Base-by-base conservation (phyloP, 2,797 vertebrate species). In the Oreonectes daqikongensis region DNA sequence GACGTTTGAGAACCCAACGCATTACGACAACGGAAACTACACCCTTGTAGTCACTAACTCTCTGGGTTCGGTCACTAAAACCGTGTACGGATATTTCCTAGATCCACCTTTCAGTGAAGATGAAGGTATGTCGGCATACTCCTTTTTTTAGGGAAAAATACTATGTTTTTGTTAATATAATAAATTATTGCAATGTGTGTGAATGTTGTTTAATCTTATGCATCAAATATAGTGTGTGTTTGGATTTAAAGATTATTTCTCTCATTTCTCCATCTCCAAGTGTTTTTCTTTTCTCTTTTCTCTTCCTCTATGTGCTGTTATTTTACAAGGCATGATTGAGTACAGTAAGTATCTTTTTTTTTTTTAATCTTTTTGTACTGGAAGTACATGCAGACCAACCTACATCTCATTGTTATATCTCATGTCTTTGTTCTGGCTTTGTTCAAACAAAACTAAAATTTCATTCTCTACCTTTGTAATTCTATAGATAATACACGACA, bases 11-110 rank as follows among this genome's bases (percentile, higher is more conserved):
- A 97, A 97, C 85, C 97, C 98, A 32, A 99, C 98, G 0, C 97
- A 99, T 89, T 93, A 95, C 83, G 94, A 99, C 90, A 99, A 99
- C 0, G 98, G 98, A 82, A 97, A 99, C 93, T 99, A 99, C 88
- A 99, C 98, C 0, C 92, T 99, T 40, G 92, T 97, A 82, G 97
- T 96, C 71, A 94, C 92, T 82, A 99, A 99, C 88, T 83, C 91
- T 1, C 86, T 99, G 78, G 98, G 97, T 73, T 92, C 92, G 0
- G 94, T 94, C 88, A 94, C 91, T 75, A 96, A 96, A 91, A 97
- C 96, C 0, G 94, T 99, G 83, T 94, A 92, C 0, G 97, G 95
- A 61, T 95, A 97, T 86, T 99, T 99, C 89, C 94, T 99, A 78
- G 87, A 91, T 61, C 97, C 97, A 0, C 94, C 91, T 35, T 89